Base-by-base conservation (phyloP, 2,113 vertebrate species). In the Athene cunicularia region DNA sequence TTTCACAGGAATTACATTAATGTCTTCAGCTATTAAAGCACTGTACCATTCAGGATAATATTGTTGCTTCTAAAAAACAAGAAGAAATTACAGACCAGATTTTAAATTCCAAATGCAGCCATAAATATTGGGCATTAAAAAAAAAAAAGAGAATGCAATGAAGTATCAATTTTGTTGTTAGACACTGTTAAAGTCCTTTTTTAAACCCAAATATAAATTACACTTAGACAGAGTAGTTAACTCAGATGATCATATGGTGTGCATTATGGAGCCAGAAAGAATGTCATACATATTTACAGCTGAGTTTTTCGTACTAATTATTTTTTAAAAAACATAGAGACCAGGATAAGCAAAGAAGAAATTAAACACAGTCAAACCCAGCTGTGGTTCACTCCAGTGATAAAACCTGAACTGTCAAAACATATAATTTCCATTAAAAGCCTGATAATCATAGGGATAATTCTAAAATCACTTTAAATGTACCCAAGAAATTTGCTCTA, bases 351-450 rank as follows among this genome's bases (percentile, higher is more conserved):
- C 45, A 96, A 95, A 35, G 73, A 80, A 80, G 67, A 97, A 95
- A 95, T 53, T 80, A 95, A 97, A 96, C 37, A 56, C 1, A 95
- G 64, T 96, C 82, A 96, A 97, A 95, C 32, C 37, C 18, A 91
- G 30, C 74, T 93, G 72, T 24, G 8, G 22, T 80, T 94, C 63
- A 96, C 23, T 62, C 52, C 87, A 76, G 27, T 86, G 53, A 90
- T 76, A 79, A 67, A 92, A 85, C 21, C 13, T 84, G 23, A 96
- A 81, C 27, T 95, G 90, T 87, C 66, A 95, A 47, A 90, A 92
- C 17, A 28, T 64, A 81, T 77, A 90, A 87, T 88, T 87, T 95
- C 73, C 55, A 80, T 50, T 32, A 94, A 67, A 88, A 66, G 27
- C 7, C 23, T 72, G 33, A 60, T 56, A 91, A 92, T 72, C 91